Conservation (phyloP, 2,113 vertebrate genomes). For the Microcebus murinus region DNA sequence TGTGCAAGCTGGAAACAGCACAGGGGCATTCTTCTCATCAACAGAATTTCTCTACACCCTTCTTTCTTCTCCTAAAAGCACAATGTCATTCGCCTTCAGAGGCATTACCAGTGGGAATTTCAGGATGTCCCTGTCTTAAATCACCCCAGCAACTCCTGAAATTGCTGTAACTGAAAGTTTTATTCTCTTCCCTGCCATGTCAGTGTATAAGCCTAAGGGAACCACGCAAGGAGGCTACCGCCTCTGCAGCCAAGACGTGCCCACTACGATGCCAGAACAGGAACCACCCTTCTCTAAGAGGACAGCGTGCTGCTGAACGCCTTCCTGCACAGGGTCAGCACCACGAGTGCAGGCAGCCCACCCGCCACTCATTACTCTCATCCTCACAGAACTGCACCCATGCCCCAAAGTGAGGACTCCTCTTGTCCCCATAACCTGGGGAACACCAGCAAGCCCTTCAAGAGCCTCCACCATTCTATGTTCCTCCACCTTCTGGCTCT, state of each 20-base stretch:
- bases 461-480: background rate
- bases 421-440: fast-evolving
- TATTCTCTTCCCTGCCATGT: background rate
- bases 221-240: too few species aligned
- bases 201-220: background rate
- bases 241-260: background rate
- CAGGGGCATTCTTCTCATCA: background rate
- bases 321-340: background rate
- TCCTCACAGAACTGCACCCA: background rate
- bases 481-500: background rate
- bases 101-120: background rate
- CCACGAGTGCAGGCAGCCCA: background rate
- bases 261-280: background rate
- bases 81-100: background rate
- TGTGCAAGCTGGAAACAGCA: background rate
- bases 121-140: background rate
- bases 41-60: too few species aligned
- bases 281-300: background rate
- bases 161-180: background rate
- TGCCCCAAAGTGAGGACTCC: background rate
- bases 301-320: too few species aligned
- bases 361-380: background rate
- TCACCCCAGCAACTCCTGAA: background rate
- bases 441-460: background rate
- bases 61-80: background rate